These are phyloP conservation scores for Pammene aurita DNA, from an alignment of 2,888 invertebrate species.

Conservation along the genomic window DNA sequence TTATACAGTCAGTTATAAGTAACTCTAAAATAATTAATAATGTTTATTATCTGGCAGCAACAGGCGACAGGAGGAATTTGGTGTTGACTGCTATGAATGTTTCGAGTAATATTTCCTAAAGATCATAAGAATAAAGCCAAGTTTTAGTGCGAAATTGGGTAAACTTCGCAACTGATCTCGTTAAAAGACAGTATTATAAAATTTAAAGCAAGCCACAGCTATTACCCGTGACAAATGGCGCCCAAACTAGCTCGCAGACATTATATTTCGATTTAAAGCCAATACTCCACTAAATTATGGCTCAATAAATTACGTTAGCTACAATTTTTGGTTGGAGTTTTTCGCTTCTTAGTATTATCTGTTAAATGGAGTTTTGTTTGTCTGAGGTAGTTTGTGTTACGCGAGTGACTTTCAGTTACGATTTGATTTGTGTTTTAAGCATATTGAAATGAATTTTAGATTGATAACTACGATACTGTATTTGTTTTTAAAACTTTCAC, in stretches of 20 bases:
- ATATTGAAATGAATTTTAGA: neutral
- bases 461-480: neutral
- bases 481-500: no score
- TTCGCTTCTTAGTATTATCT: conserved; percentile 29
- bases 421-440: conserved; percentile 12
- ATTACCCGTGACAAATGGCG: conserved; percentile 37
- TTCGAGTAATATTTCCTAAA: no score
- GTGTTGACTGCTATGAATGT: no score
- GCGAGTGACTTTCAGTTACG: neutral
- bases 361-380: conserved; percentile 22
- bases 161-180: conserved; percentile 27
- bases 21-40: no score
- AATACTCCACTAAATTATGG: conserved; percentile 38
- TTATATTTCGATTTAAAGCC: conserved; percentile 43
- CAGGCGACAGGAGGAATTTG: no score
- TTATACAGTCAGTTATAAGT: no score
- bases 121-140: neutral
- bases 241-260: conserved; percentile 39
- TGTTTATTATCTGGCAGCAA: no score
- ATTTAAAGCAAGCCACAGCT: conserved; percentile 35
- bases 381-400: conserved; percentile 9
- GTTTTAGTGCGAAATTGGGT: neutral
- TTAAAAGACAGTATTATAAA: conserved; percentile 41
- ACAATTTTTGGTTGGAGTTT: conserved; percentile 34
- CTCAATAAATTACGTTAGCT: conserved; percentile 29